Evolutionary conservation across 1,140 invertebrate genomes (phyloP).

Genomic region (Trichomalopsis sarcophagae): DNA sequence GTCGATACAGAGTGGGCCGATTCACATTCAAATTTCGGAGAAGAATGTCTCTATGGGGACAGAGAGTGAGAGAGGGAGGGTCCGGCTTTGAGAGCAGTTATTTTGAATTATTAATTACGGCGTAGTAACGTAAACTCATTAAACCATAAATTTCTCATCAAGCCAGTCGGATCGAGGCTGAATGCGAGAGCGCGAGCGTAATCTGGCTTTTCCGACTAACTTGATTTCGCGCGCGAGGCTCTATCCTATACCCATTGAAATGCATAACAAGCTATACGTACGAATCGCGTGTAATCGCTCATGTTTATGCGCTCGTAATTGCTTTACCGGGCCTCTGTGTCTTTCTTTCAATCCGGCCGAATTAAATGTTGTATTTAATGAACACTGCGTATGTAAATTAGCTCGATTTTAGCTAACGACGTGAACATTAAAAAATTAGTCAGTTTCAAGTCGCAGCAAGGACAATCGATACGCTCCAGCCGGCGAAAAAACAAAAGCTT

Average conservation of each 20-base stretch:
- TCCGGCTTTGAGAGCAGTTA: slow-evolving; percentile 13
- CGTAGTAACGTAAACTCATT: slow-evolving; percentile 33
- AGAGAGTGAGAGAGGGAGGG: background rate
- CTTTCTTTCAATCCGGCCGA: background rate
- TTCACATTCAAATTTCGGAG: background rate
- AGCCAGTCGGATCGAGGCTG: background rate
- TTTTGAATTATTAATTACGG: slow-evolving; percentile 47
- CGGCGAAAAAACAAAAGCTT: background rate
- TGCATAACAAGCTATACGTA: slow-evolving; percentile 23
- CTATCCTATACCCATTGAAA: background rate
- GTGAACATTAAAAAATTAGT: background rate
- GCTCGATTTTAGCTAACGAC: background rate
- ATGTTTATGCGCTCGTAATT: slow-evolving; percentile 9
- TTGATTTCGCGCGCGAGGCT: slow-evolving; percentile 13
- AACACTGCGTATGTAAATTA: background rate
- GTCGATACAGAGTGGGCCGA: background rate
- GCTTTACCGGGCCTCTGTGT: background rate
- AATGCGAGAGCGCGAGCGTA: background rate
- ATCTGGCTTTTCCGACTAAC: slow-evolving; percentile 44
- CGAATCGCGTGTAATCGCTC: slow-evolving; percentile 2
- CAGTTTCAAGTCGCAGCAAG: background rate
- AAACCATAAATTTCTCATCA: slow-evolving; percentile 45
- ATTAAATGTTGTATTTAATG: no score
- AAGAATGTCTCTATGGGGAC: slow-evolving; percentile 21
- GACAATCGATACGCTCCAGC: background rate